Evolutionary conservation across 2,888 invertebrate genomes (phyloP), one percentile per base, ranked within the genome.

Genomic region (Nudaria mundana): DNA sequence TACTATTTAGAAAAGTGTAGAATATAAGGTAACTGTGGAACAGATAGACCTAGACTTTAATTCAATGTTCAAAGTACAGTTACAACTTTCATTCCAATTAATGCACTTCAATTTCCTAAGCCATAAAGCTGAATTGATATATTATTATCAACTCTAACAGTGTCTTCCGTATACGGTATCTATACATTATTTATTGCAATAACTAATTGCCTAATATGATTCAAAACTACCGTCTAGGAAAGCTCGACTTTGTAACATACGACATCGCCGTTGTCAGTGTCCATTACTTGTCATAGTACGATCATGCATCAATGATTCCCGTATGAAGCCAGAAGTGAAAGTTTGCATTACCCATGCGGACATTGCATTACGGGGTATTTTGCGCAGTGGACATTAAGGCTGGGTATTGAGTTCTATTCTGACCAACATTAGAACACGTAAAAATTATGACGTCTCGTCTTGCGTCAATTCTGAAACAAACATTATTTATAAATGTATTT

Each of bases 291-390:
- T 42, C 37, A 30, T 20, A 16, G 30, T 25, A 33, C 58, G 53
- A 60, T 63, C 66, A 67, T 63, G 70, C 61, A 60, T 56, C 64
- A 58, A 48, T 63, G 66, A 59, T 66, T 52, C 55, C 44, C 44
- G 40, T 38, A 48, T 58, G 44, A 37, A 48, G 44, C 14, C 44
- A 8, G 5, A 36, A 48, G 51, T 56, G 54, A 60, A 60, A 60
- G 52, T 54, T n/a, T n/a, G n/a, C n/a, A n/a, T n/a, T n/a, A n/a
- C n/a, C n/a, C n/a, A 57, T 34, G 26, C 37, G 28, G 18, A 46
- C 28, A 37, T 48, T 57, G 31, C 40, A 35, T 37, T 42, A 47
- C 38, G 14, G 45, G 46, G 43, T 41, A 18, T 39, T 40, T n/a
- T n/a, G n/a, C n/a, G n/a, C n/a, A n/a, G n/a, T n/a, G n/a, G n/a